A percentile compares a stretch with the other conserved stretches of the same genome.
These are phyloP conservation scores for Dreissena rostriformis DNA, from an alignment of 1,140 invertebrate species.

Conservation along the genomic window DNA sequence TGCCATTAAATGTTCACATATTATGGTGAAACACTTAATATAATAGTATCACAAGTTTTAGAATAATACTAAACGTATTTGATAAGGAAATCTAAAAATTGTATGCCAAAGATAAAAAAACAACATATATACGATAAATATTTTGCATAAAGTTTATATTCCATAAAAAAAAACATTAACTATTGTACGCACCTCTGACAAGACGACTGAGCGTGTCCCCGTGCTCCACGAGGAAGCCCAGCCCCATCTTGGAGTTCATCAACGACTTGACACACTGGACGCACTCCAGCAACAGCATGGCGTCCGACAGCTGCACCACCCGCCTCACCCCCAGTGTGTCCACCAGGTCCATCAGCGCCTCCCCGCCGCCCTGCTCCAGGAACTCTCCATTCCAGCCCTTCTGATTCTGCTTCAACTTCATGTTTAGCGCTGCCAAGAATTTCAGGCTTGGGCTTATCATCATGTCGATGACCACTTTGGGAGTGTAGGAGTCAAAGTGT, in stretches of 20 bases:
- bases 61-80: no score
- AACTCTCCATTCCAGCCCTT: conserved; percentile 83
- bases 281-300: conserved; percentile 82
- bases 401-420: conserved; percentile 77
- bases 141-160: no score
- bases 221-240: conserved; percentile 82
- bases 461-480: conserved; percentile 77
- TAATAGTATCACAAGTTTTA: no score
- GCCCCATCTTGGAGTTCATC: conserved; percentile 82
- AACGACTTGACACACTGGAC: conserved; percentile 82
- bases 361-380: conserved; percentile 81
- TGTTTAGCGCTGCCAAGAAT: conserved; percentile 80
- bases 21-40: no score
- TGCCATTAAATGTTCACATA: no score
- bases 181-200: conserved; percentile 77
- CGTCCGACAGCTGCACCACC: conserved; percentile 78
- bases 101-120: no score
- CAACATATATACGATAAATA: no score
- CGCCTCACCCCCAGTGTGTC: conserved; percentile 76
- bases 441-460: conserved; percentile 80
- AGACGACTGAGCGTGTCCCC: conserved; percentile 80
- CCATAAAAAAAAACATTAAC: no score
- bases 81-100: no score
- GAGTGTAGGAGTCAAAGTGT: conserved; percentile 68
- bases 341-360: conserved; percentile 82